Conservation (phyloP, 2,797 vertebrate species). For the Myotis findleyi region DNA sequence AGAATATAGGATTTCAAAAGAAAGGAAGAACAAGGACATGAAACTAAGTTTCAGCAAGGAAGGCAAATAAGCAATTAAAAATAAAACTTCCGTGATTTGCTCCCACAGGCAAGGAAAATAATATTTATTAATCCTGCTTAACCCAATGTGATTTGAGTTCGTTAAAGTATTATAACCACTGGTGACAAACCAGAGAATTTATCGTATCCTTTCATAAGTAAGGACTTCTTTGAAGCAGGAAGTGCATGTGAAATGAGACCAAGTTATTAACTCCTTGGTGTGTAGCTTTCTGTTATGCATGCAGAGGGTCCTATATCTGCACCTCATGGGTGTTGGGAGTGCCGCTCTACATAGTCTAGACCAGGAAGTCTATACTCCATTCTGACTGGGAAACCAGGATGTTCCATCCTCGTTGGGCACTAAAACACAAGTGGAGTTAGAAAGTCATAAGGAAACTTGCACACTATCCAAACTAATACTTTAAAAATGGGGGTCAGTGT, state of each 20-base stretch:
- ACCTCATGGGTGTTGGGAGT: neutral
- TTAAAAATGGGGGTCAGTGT: neutral
- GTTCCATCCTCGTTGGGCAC: neutral
- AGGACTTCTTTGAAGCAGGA: slow-evolving; percentile 17
- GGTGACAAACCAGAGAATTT: slow-evolving; percentile 9
- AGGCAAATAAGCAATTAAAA: slow-evolving; percentile 18
- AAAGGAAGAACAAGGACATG: neutral
- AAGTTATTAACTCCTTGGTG: neutral
- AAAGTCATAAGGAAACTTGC: neutral
- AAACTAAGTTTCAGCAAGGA: slow-evolving; percentile 36
- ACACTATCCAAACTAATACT: neutral
- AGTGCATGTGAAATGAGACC: neutral
- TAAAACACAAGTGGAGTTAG: neutral
- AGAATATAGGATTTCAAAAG: slow-evolving; percentile 49
- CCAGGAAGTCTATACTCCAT: neutral
- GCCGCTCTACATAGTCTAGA: neutral
- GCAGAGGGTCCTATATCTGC: neutral
- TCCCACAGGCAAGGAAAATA: neutral
- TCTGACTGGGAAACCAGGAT: neutral
- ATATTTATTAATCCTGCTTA: slow-evolving; percentile 55
- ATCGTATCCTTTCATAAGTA: neutral
- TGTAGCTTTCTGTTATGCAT: neutral
- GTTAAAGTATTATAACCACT: slow-evolving; percentile 27
- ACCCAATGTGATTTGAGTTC: slow-evolving; percentile 36
- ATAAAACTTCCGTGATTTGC: slow-evolving; percentile 56